Conservation (phyloP, 30 jellyfish, hydroid and myxozoan genomes). For the Aurelia coerulea region DNA sequence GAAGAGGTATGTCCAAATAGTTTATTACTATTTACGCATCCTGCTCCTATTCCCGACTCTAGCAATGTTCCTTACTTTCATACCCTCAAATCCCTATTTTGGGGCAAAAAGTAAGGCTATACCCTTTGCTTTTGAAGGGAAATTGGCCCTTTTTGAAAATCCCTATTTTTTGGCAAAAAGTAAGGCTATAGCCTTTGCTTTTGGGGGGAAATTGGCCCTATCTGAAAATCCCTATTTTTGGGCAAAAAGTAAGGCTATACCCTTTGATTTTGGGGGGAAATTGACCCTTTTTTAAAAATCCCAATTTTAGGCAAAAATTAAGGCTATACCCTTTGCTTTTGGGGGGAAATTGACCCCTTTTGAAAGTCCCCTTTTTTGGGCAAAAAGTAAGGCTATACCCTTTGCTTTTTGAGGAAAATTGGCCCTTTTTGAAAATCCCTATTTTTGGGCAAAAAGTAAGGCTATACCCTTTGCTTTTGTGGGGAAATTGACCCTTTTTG, state of each 20-base stretch:
- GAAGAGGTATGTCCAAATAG: conserved; percentile 61
- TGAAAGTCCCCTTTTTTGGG: neutral
- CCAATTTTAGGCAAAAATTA: neutral
- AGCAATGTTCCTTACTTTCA: too few species aligned
- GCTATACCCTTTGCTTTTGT: neutral
- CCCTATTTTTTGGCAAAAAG: neutral
- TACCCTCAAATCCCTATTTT: neutral
- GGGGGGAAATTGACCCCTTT: neutral
- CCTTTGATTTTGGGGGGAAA: neutral
- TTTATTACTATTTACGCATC: neutral
- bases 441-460: neutral
- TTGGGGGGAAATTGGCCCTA: neutral
- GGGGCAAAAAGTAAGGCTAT: neutral
- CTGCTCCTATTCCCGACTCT: neutral
- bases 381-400: neutral
- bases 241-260: neutral
- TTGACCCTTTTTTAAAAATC: neutral
- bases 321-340: neutral
- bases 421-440: neutral
- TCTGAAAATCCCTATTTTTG: neutral
- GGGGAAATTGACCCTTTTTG: neutral
- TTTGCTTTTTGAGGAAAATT: neutral
- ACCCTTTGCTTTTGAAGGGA: neutral
- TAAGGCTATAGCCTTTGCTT: conserved; percentile 1
- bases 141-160: neutral